Evolutionary conservation across 2,113 vertebrate species (phyloP).

Genomic region (Microtus pennsylvanicus): DNA sequence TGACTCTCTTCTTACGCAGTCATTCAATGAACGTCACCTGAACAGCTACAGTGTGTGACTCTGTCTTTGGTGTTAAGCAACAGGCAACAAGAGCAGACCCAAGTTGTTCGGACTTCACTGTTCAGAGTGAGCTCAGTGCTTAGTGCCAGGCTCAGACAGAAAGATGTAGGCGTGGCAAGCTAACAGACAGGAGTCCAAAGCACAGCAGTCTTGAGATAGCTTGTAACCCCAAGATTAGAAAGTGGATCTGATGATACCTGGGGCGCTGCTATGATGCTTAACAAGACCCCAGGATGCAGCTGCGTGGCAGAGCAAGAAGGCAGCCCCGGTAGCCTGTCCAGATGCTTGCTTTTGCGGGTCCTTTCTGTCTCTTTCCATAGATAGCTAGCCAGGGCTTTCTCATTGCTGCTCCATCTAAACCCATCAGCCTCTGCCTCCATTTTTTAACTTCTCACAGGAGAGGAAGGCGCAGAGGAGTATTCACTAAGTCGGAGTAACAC

Average conservation of each 20-base stretch:
- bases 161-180: background rate
- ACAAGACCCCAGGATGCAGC: background rate
- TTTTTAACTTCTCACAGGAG: slow-evolving; percentile 38
- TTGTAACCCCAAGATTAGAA: background rate
- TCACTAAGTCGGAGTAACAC: background rate
- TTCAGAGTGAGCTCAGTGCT: background rate
- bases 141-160: background rate
- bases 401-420: background rate
- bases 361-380: background rate
- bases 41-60: background rate
- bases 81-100: background rate
- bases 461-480: slow-evolving; percentile 8
- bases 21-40: background rate
- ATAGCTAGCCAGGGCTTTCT: background rate
- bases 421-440: background rate
- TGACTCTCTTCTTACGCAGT: background rate
- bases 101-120: background rate
- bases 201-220: background rate
- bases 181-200: background rate
- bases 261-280: background rate
- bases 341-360: background rate
- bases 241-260: background rate
- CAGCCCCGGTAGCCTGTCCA: background rate
- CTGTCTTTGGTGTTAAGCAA: too few relatives aligned
- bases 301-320: background rate